phyloP scores from a whole-genome alignment of 2,113 vertebrate genomes.

The Phycodurus eques region DNA sequence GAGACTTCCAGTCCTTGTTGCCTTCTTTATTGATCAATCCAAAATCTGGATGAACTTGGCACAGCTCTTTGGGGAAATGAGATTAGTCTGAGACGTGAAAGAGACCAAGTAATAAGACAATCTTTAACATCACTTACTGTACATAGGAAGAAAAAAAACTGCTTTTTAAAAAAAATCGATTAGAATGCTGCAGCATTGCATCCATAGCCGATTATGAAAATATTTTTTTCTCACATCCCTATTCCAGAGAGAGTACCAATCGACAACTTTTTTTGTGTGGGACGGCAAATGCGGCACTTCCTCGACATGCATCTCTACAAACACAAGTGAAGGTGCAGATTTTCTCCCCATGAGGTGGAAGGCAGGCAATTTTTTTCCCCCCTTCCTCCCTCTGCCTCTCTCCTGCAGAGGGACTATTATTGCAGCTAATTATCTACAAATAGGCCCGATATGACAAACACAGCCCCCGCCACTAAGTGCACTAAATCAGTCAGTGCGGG shows the following conservation, averaged over 20 bases:
- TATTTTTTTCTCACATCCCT: background rate
- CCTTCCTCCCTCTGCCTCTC: conserved; percentile 50
- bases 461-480: conserved; percentile 48
- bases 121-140: background rate
- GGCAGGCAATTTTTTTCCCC: conserved; percentile 44
- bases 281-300: conserved; percentile 31
- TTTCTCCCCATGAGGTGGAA: conserved; percentile 65
- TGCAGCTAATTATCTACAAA: conserved; percentile 77
- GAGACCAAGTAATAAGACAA: background rate
- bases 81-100: background rate
- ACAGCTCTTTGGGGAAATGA: background rate
- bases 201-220: background rate
- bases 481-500: conserved; percentile 53
- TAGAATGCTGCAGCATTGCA: background rate
- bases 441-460: conserved; percentile 71
- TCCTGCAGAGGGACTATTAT: conserved; percentile 71
- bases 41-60: background rate
- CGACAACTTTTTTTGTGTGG: conserved; percentile 46
- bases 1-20: background rate
- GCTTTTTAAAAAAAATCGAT: background rate
- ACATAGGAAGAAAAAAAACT: background rate
- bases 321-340: conserved; percentile 41
- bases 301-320: conserved; percentile 43
- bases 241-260: conserved; percentile 2
- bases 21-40: background rate